Evolutionary conservation across 2,113 vertebrate species (phyloP).

Genomic region (Platanista minor): DNA sequence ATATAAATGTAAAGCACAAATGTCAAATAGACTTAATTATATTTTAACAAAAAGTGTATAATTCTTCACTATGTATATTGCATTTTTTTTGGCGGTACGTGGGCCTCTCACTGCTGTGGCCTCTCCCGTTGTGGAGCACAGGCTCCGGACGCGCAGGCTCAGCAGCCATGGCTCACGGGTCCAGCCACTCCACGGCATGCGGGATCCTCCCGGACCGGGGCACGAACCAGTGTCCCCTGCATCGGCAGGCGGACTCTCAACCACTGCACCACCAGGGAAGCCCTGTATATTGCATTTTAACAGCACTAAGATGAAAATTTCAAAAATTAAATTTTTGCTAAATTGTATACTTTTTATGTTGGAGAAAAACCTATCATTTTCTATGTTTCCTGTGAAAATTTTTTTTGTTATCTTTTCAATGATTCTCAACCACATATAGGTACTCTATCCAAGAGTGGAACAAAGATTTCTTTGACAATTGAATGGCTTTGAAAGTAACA

Average conservation of each 20-base stretch:
- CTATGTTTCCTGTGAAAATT: not conserved
- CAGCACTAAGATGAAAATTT: not conserved
- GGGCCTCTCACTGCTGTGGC: no score
- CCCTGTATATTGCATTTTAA: not conserved
- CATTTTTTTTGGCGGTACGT: no score
- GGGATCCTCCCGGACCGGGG: no score
- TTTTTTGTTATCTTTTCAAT: not conserved
- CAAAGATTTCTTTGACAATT: conserved; percentile 41
- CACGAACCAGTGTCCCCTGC: no score
- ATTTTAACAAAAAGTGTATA: not conserved
- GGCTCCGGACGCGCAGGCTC: no score
- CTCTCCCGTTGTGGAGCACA: no score
- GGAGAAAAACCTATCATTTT: conserved; percentile 3
- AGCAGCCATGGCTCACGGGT: no score
- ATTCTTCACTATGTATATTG: not conserved
- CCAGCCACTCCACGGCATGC: no score
- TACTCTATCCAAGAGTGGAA: not conserved
- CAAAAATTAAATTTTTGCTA: not conserved
- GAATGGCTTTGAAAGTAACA: conserved; percentile 5
- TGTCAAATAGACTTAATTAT: not conserved
- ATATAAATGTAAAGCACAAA: not conserved
- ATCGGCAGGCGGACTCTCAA: no score
- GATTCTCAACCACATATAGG: not conserved
- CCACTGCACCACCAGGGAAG: no score
- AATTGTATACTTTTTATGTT: not conserved